Percentiles rank a stretch among this genome's conserved stretches.
phyloP scores from a whole-genome alignment of 1,140 invertebrate species.

The Dolichoris vasculosae region DNA sequence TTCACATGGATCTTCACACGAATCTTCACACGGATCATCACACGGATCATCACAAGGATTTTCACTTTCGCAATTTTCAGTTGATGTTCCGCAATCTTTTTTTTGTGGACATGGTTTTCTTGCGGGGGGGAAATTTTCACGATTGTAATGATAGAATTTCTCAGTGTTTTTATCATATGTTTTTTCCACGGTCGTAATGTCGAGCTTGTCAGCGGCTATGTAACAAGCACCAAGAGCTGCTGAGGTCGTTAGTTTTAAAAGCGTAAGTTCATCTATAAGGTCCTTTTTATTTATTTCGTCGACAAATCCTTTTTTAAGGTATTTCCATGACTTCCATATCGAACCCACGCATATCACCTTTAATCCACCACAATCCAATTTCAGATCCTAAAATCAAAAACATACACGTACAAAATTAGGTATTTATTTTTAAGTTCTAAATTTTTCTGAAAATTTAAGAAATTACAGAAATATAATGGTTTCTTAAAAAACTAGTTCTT shows the following conservation, averaged over 20 bases:
- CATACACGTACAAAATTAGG: no score
- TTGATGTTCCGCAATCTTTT: neutral
- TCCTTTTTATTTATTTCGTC: constrained; percentile 74
- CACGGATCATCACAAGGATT: no score
- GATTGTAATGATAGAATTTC: constrained; percentile 75
- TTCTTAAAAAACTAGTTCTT: no score
- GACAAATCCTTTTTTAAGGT: constrained; percentile 83
- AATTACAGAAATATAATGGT: no score
- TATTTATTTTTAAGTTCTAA: no score
- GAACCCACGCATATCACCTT: constrained; percentile 95
- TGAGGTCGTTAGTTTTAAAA: constrained; percentile 79
- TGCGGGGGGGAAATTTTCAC: constrained; percentile 50
- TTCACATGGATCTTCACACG: no score
- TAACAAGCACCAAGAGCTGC: constrained; percentile 85
- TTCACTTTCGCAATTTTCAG: neutral
- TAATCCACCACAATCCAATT: constrained; percentile 78
- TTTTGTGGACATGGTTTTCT: neutral
- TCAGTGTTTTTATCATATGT: constrained; percentile 74
- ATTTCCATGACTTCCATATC: constrained; percentile 95
- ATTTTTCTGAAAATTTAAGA: no score
- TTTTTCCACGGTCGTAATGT: constrained; percentile 73
- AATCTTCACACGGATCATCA: no score
- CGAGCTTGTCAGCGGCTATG: constrained; percentile 80
- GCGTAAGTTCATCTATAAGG: constrained; percentile 77
- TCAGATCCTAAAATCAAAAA: constrained; percentile 70